These are phyloP conservation scores for Hyphantria cunea DNA, from an alignment of 1,140 invertebrate species.

Conservation along the genomic window DNA sequence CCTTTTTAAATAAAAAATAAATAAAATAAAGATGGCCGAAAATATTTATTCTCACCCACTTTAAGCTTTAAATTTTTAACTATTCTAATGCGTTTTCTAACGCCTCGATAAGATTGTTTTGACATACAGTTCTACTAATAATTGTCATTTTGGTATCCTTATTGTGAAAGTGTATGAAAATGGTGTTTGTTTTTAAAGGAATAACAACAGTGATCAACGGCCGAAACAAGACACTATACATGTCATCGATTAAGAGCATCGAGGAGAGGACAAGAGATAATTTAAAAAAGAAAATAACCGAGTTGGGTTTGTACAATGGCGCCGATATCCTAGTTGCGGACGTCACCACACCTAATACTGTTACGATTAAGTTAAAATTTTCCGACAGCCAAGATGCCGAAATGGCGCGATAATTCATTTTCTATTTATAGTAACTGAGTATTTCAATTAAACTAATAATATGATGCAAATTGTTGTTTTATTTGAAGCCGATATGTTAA, in stretches of 20 bases:
- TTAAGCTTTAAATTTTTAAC: no score
- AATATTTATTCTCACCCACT: no score
- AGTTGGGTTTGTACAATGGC: constrained; percentile 91
- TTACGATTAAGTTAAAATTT: constrained; percentile 87
- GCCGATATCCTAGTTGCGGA: constrained; percentile 95
- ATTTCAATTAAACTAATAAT: no score
- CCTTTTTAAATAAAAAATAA: no score
- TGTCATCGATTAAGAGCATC: constrained; percentile 94
- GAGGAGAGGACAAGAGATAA: constrained; percentile 94
- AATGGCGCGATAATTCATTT: constrained; percentile 51
- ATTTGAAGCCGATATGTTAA: no score
- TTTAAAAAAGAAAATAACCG: constrained; percentile 92
- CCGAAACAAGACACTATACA: constrained; percentile 95
- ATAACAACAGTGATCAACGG: constrained; percentile 90
- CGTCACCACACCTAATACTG: constrained; percentile 91
- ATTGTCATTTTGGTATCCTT: no score
- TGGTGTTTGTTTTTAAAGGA: constrained; percentile 76
- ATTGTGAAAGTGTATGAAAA: not conserved
- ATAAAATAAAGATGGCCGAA: no score
- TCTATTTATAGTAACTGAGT: no score
- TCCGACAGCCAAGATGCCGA: constrained; percentile 79
- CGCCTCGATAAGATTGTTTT: no score
- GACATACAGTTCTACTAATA: no score
- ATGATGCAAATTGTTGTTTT: no score
- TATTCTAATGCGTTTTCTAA: no score